A percentile compares a stretch with the other conserved stretches of the same genome.
Evolutionary conservation across 1,140 invertebrate genomes (phyloP).

Genomic region (Lucilia sericata): DNA sequence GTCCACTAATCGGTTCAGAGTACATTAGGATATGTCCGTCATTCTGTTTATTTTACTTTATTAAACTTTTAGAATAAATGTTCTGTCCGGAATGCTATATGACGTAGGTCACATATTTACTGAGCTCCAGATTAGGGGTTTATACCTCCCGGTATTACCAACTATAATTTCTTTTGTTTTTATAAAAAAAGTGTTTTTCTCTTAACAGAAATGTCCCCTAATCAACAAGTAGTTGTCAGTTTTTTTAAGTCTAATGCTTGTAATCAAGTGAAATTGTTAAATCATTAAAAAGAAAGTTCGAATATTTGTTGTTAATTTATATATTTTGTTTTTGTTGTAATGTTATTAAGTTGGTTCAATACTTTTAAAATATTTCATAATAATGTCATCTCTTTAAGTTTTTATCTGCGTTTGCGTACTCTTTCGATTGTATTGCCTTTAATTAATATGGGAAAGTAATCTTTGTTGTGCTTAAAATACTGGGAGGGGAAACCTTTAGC

Average conservation of each 20-base stretch:
- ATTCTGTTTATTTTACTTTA: no score
- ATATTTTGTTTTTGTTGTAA: neutral
- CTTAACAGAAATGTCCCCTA: no score
- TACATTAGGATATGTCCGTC: no score
- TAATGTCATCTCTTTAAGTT: neutral
- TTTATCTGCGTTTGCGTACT: neutral
- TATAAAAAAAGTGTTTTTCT: no score
- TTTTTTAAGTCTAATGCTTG: neutral
- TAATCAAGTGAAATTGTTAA: neutral
- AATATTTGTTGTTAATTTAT: neutral
- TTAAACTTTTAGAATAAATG: no score
- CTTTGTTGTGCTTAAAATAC: conserved; percentile 1
- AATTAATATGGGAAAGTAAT: conserved; percentile 38
- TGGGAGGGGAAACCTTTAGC: neutral
- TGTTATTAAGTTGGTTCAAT: neutral
- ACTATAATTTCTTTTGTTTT: no score
- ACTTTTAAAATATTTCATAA: neutral
- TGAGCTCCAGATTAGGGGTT: no score
- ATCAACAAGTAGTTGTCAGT: no score
- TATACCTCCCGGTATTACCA: no score
- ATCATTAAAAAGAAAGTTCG: conserved; percentile 10
- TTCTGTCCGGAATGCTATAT: no score
- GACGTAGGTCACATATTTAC: no score
- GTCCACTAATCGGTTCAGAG: no score
- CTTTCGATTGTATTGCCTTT: neutral